Conservation (phyloP, 2,888 invertebrate species). For the Ennomos fuscantarius region DNA sequence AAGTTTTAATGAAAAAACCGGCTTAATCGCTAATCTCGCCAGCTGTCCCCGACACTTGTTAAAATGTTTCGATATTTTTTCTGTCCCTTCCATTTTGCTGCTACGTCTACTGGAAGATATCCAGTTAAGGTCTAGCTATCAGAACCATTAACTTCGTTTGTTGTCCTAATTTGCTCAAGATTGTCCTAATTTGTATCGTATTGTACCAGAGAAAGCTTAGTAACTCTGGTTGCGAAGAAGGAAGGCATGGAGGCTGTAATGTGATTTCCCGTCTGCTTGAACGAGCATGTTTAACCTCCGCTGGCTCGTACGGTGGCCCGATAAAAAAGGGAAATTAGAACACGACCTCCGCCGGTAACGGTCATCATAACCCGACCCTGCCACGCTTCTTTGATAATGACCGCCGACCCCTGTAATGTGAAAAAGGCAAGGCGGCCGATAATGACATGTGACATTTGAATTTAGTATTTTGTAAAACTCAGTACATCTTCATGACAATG, state of each 20-base stretch:
- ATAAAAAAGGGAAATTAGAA: slow-evolving; percentile 41
- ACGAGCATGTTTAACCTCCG: slow-evolving; percentile 25
- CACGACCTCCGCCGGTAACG: slow-evolving; percentile 35
- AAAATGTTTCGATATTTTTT: slow-evolving; percentile 41
- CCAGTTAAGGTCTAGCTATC: slow-evolving; percentile 14
- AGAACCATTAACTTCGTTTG: slow-evolving; percentile 21
- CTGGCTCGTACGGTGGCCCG: slow-evolving; percentile 15
- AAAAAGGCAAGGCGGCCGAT: slow-evolving; percentile 33
- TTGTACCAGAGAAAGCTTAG: neutral
- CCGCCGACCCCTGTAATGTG: slow-evolving; percentile 35
- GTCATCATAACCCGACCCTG: slow-evolving; percentile 39
- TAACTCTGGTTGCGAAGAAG: slow-evolving; percentile 18
- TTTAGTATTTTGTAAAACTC: slow-evolving; percentile 25
- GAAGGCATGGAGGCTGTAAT: slow-evolving; percentile 24
- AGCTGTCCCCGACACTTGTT: slow-evolving; percentile 54
- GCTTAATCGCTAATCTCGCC: slow-evolving; percentile 51
- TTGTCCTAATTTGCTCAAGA: slow-evolving; percentile 18
- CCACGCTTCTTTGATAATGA: slow-evolving; percentile 36
- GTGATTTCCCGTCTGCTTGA: slow-evolving; percentile 33
- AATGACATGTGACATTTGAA: slow-evolving; percentile 35
- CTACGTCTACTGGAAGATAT: slow-evolving; percentile 29
- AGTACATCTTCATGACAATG: slow-evolving; percentile 10
- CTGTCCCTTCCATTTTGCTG: slow-evolving; percentile 26
- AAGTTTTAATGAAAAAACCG: slow-evolving; percentile 61
- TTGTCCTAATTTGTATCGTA: slow-evolving; percentile 18